Evolutionary conservation across 2,113 vertebrate species (phyloP).

Genomic region (Campylomormyrus tamandua): DNA sequence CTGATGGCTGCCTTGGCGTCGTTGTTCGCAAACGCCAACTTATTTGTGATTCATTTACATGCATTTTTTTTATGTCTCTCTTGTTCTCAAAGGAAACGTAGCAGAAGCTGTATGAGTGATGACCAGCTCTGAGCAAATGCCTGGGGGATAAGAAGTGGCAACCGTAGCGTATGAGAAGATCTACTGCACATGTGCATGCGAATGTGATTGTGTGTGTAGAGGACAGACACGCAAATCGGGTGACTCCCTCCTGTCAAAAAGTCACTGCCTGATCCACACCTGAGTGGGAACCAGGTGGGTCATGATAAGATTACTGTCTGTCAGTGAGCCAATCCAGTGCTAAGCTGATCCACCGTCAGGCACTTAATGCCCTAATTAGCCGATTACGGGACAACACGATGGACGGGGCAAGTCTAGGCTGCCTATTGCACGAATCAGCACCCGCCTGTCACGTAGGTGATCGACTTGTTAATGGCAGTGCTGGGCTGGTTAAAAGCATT

Average conservation of each 20-base stretch:
- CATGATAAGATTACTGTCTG: neutral
- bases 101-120: neutral
- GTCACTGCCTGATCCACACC: neutral
- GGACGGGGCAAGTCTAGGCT: neutral
- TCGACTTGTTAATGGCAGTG: neutral
- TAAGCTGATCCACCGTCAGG: neutral
- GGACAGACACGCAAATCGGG: neutral
- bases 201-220: neutral
- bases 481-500: slow-evolving; percentile 22
- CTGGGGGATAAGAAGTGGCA: neutral
- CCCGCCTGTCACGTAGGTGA: neutral
- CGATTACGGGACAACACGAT: neutral
- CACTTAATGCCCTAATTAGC: neutral
- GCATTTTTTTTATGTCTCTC: neutral
- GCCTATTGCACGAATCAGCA: neutral
- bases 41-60: neutral
- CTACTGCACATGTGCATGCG: neutral
- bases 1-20: neutral
- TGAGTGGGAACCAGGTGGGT: neutral
- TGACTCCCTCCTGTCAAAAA: neutral
- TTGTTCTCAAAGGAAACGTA: neutral
- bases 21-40: neutral
- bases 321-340: neutral
- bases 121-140: neutral
- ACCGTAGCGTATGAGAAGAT: neutral